A percentile compares a stretch with the other conserved stretches of the same genome.
Evolutionary conservation across 2,113 vertebrate species (phyloP).

Genomic region (Amphiprion percula): DNA sequence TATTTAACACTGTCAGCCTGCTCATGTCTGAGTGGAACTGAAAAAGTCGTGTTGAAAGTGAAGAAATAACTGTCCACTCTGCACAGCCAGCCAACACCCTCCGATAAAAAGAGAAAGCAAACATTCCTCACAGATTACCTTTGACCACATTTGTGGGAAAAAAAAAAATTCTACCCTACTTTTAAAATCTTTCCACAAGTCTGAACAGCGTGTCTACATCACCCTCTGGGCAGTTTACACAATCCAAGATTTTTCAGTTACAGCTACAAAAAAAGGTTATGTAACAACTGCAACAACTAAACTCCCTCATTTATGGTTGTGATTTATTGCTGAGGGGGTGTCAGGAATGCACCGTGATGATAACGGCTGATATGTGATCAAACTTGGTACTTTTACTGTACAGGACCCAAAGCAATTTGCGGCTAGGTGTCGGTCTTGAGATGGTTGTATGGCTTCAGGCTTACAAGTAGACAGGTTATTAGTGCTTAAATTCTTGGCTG

Average conservation of each 20-base stretch:
- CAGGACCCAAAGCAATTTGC: background rate
- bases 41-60: background rate
- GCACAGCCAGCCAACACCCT: conserved; percentile 48
- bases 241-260: background rate
- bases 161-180: background rate
- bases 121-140: conserved; percentile 56
- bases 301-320: conserved; percentile 9
- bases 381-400: background rate
- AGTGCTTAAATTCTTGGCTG: background rate
- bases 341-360: background rate
- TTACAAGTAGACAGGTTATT: background rate
- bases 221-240: background rate
- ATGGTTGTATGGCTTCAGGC: background rate
- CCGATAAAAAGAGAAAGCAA: conserved; percentile 43
- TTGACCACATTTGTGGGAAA: background rate
- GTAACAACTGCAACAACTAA: background rate
- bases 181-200: conserved; percentile 8
- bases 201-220: conserved; percentile 19
- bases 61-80: background rate
- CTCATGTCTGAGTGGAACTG: background rate
- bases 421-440: background rate
- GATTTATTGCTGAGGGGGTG: background rate
- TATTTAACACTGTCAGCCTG: background rate
- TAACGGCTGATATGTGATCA: background rate
- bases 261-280: background rate